Base-by-base conservation (phyloP, 1,140 invertebrate genomes). In the Atopsyche davidsoni region DNA sequence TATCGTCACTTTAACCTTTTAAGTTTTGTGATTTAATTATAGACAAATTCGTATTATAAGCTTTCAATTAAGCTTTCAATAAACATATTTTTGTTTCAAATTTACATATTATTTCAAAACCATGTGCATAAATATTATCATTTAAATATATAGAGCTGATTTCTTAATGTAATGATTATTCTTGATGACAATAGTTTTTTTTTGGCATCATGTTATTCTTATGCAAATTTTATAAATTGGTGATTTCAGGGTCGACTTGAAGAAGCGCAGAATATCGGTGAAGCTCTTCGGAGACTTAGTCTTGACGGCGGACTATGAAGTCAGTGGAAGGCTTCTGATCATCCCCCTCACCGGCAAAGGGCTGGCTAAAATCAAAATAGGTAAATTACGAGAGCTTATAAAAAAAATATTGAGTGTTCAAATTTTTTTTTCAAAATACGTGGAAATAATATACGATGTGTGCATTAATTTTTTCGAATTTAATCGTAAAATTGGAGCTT, bases 261-360 rank as follows among this genome's bases (percentile, higher is more conserved):
- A 58, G 18, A 60, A 57, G 11, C 28, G 46, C 16, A 49, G 46
- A 34, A 45, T 62, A 9, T 35, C 46, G 1, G 49, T 51, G 25
- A 46, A 49, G 10, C 24, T 55, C 16, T 19, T 19, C 17, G 59
- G 59, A 10, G 31, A 59, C 25, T 24, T 62, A 11, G 42, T 53
- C 9, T 39, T 64, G 1, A 34, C 51, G 4, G 46, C 55, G 18
- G 46, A 50, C 9, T 64, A 64, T 35, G 47, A 50, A 9, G 53
- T 62, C 19, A 53, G 47, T 32, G 62, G 62, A 16, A 41, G 55
- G 14, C 51, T 64, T 31, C 49, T 64, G 11, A 52, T 64, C 13
- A 53, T 64, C 13, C 62, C 62, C 10, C 53, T 64, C 13, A 53
- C 32, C 10, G 62, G 62, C 24, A 54, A 54, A 13, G 62, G 62